Evolutionary conservation across 2,888 invertebrate genomes (phyloP).

Genomic region (Thysanoteuthis rhombus): DNA sequence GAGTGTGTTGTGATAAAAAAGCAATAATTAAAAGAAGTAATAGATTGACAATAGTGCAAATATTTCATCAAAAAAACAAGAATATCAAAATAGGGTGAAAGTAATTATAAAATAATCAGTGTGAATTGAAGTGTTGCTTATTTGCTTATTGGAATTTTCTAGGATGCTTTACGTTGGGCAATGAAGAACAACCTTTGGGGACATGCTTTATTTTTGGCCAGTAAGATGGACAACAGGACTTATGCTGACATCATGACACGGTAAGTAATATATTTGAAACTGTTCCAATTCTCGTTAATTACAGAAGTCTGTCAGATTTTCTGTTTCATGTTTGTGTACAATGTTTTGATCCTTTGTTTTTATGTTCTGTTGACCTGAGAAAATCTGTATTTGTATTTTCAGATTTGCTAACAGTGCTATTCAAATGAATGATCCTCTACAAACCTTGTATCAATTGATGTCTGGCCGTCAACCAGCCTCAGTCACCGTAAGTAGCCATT

Average conservation of each 20-base stretch:
- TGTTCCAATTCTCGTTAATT: too few species aligned
- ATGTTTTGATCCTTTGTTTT: too few species aligned
- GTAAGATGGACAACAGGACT: slow-evolving; percentile 84
- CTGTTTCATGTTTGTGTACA: too few species aligned
- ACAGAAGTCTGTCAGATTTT: too few species aligned
- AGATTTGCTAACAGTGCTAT: slow-evolving; percentile 85
- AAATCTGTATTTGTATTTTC: slow-evolving; percentile 17
- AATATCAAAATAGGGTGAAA: background rate
- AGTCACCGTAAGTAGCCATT: slow-evolving; percentile 75
- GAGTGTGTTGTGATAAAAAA: too few species aligned
- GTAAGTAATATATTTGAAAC: too few species aligned
- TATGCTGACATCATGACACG: slow-evolving; percentile 84
- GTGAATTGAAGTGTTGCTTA: background rate
- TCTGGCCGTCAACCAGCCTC: slow-evolving; percentile 83
- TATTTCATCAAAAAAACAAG: background rate
- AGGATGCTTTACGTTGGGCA: slow-evolving; percentile 82
- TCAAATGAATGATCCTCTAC: slow-evolving; percentile 85
- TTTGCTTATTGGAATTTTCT: slow-evolving; percentile 50
- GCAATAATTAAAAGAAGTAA: too few species aligned
- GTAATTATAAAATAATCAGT: background rate
- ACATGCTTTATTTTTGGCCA: slow-evolving; percentile 90
- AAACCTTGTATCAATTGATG: slow-evolving; percentile 91
- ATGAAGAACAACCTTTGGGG: slow-evolving; percentile 91
- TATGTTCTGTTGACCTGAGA: background rate
- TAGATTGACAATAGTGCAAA: background rate